These are phyloP conservation scores for Melanostoma mellinum DNA, from an alignment of 2,888 invertebrate genomes.

Conservation along the genomic window DNA sequence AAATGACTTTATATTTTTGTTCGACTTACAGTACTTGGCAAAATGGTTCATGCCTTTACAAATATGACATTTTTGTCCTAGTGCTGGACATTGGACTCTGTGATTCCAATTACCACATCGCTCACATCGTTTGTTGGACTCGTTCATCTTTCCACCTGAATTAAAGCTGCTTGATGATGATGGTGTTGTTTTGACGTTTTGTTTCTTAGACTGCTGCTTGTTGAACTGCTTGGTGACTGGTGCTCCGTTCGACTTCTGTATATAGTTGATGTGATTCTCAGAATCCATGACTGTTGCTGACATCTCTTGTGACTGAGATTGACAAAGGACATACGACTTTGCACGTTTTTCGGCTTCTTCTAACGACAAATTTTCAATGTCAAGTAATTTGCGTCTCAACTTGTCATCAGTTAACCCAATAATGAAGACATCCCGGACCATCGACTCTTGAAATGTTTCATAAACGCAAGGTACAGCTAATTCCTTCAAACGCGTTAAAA, in stretches of 20 bases:
- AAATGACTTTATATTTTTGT: background rate
- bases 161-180: background rate
- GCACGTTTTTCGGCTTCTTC: constrained; percentile 19
- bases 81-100: constrained; percentile 19
- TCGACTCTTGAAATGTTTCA: background rate
- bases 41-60: constrained; percentile 16
- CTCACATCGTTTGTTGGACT: too few species aligned
- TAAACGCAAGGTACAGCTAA: background rate
- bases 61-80: constrained; percentile 13
- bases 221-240: background rate
- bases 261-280: background rate
- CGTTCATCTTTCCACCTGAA: background rate
- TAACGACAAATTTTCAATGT: constrained; percentile 6
- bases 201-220: constrained; percentile 6
- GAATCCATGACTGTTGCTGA: background rate
- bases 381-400: constrained; percentile 5
- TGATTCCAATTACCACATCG: constrained; percentile 13
- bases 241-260: background rate
- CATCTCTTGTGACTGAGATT: constrained; percentile 20
- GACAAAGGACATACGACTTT: constrained; percentile 12
- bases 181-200: too few species aligned
- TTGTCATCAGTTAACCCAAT: constrained; percentile 20
- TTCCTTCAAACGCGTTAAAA: constrained; percentile 2
- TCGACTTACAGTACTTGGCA: constrained; percentile 6
- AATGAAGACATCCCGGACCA: constrained; percentile 35